Evolutionary conservation across 2,888 invertebrate genomes (phyloP).

Genomic region (Dichetophora obliterata): DNA sequence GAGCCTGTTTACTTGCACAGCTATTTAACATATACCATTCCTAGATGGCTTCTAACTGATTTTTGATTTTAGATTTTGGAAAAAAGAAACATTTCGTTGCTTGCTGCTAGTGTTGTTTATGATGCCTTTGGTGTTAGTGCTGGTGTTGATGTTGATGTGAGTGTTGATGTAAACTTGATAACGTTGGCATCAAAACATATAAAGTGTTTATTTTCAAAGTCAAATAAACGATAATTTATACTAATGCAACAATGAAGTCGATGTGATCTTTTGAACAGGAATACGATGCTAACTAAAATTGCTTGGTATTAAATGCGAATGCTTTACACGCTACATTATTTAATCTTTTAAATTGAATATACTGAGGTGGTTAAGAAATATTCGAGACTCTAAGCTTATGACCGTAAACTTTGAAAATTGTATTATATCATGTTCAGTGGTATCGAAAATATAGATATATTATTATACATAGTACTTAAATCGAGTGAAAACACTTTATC

Average conservation of each 20-base stretch:
- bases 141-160: neutral
- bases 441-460: too few relatives aligned
- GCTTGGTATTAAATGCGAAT: too few relatives aligned
- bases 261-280: neutral
- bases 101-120: neutral
- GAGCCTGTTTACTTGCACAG: neutral
- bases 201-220: neutral
- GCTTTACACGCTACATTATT: too few relatives aligned
- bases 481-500: too few relatives aligned
- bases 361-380: too few relatives aligned
- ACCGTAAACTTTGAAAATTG: too few relatives aligned
- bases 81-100: neutral
- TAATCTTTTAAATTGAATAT: too few relatives aligned
- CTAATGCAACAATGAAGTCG: conserved; percentile 17
- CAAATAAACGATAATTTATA: conserved; percentile 13
- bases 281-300: too few relatives aligned
- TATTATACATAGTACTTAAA: too few relatives aligned
- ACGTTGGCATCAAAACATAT: neutral
- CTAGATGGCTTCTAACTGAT: conserved; percentile 17
- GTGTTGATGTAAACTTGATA: neutral
- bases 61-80: conserved; percentile 10
- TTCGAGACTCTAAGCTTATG: too few relatives aligned
- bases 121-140: neutral
- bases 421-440: too few relatives aligned
- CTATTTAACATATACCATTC: neutral